phyloP scores from a whole-genome alignment of 2,888 invertebrate species.

The Acrobasis consociella region DNA sequence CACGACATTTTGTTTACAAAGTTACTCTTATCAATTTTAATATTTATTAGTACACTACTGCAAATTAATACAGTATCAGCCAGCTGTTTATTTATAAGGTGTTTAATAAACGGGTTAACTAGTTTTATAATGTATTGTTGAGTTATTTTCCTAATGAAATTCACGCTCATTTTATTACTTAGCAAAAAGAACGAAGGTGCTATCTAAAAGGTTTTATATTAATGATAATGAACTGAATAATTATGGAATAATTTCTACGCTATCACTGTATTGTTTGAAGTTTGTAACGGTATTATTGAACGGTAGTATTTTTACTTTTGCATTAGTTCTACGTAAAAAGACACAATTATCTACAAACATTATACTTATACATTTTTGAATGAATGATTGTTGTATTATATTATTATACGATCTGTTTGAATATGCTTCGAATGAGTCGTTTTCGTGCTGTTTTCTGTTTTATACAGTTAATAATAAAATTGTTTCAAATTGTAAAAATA shows the following conservation, averaged over 20 bases:
- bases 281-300: not conserved
- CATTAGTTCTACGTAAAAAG: too few relatives aligned
- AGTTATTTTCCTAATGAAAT: slow-evolving; percentile 20
- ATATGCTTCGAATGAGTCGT: too few relatives aligned
- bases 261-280: not conserved
- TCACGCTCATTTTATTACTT: slow-evolving; percentile 1
- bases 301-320: too few relatives aligned
- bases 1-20: not conserved
- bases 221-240: not conserved
- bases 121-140: slow-evolving; percentile 2
- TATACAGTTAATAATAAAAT: too few relatives aligned
- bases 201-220: not conserved
- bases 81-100: slow-evolving; percentile 8
- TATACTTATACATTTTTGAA: too few relatives aligned
- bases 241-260: not conserved
- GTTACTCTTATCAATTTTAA: slow-evolving; percentile 7
- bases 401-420: too few relatives aligned
- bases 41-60: slow-evolving; percentile 1
- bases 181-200: not conserved
- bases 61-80: not conserved
- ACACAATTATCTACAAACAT: too few relatives aligned
- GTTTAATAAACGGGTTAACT: not conserved
- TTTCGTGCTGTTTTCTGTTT: too few relatives aligned
- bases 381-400: too few relatives aligned
- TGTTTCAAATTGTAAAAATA: too few relatives aligned